phyloP scores from a whole-genome alignment of 2,113 vertebrate genomes.

The Limnothrissa miodon region DNA sequence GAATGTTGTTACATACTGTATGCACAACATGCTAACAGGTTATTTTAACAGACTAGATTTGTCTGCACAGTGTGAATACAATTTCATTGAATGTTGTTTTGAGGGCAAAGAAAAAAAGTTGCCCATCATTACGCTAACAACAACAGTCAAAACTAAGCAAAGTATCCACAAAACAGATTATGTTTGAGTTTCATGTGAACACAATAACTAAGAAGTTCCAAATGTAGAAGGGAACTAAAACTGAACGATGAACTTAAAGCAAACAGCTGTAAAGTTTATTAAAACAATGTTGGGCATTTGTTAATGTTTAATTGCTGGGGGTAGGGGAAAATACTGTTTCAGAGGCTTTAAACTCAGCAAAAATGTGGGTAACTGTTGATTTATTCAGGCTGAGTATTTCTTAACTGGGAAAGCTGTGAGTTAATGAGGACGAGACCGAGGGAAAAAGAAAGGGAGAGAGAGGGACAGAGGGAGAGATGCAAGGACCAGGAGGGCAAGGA shows the following conservation, averaged over 20 bases:
- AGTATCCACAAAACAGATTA: too few relatives aligned
- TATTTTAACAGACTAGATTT: neutral
- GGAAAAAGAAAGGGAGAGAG: too few relatives aligned
- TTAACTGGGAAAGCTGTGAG: neutral
- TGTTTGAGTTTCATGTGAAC: too few relatives aligned
- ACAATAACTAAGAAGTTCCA: too few relatives aligned
- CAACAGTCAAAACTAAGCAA: too few relatives aligned
- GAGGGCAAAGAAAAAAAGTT: too few relatives aligned
- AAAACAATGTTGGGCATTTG: neutral
- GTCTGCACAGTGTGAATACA: neutral
- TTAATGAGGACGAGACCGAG: too few relatives aligned
- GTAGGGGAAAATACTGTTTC: neutral
- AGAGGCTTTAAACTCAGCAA: neutral
- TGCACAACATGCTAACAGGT: too few relatives aligned
- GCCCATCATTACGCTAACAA: too few relatives aligned
- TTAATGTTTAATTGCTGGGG: constrained; percentile 12
- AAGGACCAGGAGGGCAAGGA: neutral
- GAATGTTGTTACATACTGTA: neutral
- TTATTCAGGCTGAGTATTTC: neutral
- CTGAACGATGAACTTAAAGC: neutral
- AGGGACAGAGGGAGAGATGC: too few relatives aligned
- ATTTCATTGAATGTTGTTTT: too few relatives aligned
- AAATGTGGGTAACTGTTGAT: neutral
- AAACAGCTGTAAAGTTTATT: neutral
- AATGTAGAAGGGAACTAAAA: neutral